These are phyloP conservation scores for Marronus borbonicus DNA, from an alignment of 2,888 invertebrate genomes.

Conservation along the genomic window DNA sequence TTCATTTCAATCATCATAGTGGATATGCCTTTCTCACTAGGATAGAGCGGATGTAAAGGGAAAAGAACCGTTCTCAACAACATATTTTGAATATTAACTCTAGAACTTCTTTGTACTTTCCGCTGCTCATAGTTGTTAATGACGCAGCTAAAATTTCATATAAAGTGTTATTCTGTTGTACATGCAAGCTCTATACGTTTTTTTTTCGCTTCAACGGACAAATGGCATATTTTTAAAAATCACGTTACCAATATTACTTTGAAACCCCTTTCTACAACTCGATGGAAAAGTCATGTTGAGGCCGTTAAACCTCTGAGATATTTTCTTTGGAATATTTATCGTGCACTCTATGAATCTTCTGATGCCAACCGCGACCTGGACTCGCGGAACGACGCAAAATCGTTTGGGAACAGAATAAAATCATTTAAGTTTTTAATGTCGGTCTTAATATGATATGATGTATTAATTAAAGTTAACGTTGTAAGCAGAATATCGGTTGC, in stretches of 20 bases:
- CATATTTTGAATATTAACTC: too few relatives aligned
- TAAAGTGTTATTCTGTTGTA: not conserved
- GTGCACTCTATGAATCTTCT: not conserved
- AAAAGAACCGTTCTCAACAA: too few relatives aligned
- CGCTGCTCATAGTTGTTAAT: not conserved
- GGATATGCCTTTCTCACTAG: too few relatives aligned
- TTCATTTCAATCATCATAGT: too few relatives aligned
- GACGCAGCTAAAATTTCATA: not conserved
- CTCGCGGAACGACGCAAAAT: not conserved
- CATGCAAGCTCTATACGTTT: not conserved
- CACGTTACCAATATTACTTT: constrained; percentile 13
- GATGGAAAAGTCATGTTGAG: constrained; percentile 4
- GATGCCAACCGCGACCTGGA: not conserved
- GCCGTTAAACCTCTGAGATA: constrained; percentile 1
- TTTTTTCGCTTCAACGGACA: not conserved
- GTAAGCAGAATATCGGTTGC: too few relatives aligned
- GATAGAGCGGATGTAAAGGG: too few relatives aligned
- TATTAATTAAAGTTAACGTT: too few relatives aligned
- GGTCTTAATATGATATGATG: too few relatives aligned
- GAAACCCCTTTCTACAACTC: not conserved
- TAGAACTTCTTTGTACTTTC: too few relatives aligned
- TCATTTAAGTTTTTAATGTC: too few relatives aligned
- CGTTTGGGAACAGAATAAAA: not conserved
- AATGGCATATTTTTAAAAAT: constrained; percentile 9
- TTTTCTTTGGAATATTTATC: not conserved